Evolutionary conservation across 1,140 invertebrate species (phyloP).

Genomic region (Trichonephila inaurata): DNA sequence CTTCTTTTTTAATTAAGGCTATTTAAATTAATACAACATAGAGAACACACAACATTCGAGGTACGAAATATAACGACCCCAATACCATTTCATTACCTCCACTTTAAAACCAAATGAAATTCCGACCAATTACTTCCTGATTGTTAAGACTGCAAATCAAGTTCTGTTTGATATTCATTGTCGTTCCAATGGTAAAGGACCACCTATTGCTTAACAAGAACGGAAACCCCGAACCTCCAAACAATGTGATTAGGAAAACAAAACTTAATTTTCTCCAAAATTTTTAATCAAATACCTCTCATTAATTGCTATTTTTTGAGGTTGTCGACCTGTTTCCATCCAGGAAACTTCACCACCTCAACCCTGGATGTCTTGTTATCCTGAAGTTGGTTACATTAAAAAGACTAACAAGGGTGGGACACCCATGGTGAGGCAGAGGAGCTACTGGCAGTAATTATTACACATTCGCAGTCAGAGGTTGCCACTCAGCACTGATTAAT

Average conservation of each 20-base stretch:
- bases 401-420: constrained; percentile 22
- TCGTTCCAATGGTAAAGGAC: not conserved
- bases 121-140: not conserved
- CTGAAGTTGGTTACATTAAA: constrained; percentile 4
- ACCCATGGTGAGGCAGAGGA: not conserved
- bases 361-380: constrained; percentile 11
- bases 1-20: no score
- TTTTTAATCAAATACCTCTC: constrained; percentile 10
- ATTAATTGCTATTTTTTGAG: not conserved
- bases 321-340: constrained; percentile 5
- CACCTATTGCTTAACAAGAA: constrained; percentile 20
- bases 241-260: not conserved
- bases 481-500: constrained; percentile 8
- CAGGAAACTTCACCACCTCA: constrained; percentile 13
- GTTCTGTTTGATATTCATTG: not conserved
- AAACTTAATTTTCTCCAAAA: constrained; percentile 17
- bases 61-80: not conserved
- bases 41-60: no score
- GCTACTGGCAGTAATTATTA: constrained; percentile 43
- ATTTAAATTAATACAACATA: no score
- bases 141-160: not conserved
- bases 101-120: not conserved
- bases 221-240: not conserved
- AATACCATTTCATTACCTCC: not conserved
- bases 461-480: constrained; percentile 28